These are phyloP conservation scores for Anhinga anhinga DNA, from an alignment of 2,113 vertebrate species.

Conservation along the genomic window DNA sequence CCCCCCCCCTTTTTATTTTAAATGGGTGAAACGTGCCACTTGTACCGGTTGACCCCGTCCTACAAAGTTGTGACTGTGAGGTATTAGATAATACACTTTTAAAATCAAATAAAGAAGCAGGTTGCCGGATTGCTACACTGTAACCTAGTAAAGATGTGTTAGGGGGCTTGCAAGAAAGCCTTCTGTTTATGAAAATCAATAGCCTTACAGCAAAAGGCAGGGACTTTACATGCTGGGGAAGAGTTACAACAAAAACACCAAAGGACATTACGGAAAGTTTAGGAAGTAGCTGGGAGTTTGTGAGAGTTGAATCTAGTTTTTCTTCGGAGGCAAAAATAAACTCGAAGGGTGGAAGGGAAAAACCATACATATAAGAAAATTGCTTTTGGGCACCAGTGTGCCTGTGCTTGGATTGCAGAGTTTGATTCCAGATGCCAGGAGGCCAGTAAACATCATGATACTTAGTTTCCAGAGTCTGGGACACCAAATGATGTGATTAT, in stretches of 20 bases:
- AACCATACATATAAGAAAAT: neutral
- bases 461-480: conserved; percentile 29
- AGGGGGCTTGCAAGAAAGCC: neutral
- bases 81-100: neutral
- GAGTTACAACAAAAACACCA: neutral
- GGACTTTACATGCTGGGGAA: neutral
- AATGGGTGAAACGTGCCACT: neutral
- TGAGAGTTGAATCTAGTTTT: neutral
- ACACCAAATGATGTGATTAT: neutral
- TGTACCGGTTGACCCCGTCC: neutral
- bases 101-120: neutral
- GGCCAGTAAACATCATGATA: conserved; percentile 1
- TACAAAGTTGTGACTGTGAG: neutral
- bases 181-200: conserved; percentile 10
- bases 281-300: conserved; percentile 3
- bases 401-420: conserved; percentile 2
- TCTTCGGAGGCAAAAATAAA: conserved; percentile 20
- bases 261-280: neutral
- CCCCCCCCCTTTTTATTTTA: neutral
- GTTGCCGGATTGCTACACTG: neutral
- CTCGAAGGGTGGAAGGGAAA: neutral
- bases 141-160: neutral
- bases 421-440: conserved; percentile 45
- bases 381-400: neutral
- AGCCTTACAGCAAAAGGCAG: neutral